Conservation (phyloP, 53 echinoderm and acorn worm species). For the Echinometra lucunter region DNA sequence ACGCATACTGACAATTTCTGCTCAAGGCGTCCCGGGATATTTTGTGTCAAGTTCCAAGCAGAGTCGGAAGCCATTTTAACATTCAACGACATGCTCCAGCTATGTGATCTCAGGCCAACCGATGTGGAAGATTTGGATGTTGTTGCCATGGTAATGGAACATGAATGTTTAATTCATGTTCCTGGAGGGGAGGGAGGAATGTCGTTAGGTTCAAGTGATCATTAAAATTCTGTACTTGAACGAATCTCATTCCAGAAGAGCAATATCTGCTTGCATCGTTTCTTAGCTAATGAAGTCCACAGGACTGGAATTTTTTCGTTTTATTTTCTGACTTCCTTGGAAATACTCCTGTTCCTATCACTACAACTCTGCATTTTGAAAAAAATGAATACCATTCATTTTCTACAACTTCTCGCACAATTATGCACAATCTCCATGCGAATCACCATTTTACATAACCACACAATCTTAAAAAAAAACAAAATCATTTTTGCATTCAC, state of each 20-base stretch:
- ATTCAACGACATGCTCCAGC: background rate
- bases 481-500: too few relatives aligned
- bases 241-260: background rate
- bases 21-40: background rate
- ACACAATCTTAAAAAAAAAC: too few relatives aligned
- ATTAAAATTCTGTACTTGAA: background rate
- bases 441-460: too few relatives aligned
- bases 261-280: too few relatives aligned
- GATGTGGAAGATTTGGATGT: background rate
- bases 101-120: constrained; percentile 20
- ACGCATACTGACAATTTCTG: background rate
- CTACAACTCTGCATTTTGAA: too few relatives aligned
- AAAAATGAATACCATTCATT: too few relatives aligned
- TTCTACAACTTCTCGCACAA: too few relatives aligned
- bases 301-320: background rate
- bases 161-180: constrained; percentile 11
- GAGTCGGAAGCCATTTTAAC: constrained; percentile 1
- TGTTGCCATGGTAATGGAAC: constrained; percentile 24
- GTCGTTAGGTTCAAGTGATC: constrained; percentile 41
- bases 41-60: background rate
- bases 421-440: too few relatives aligned
- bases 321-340: too few relatives aligned
- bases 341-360: too few relatives aligned
- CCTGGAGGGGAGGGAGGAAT: background rate
- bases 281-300: background rate